phyloP scores from a whole-genome alignment of 2,888 invertebrate species.

The Calliphora vomitoria region DNA sequence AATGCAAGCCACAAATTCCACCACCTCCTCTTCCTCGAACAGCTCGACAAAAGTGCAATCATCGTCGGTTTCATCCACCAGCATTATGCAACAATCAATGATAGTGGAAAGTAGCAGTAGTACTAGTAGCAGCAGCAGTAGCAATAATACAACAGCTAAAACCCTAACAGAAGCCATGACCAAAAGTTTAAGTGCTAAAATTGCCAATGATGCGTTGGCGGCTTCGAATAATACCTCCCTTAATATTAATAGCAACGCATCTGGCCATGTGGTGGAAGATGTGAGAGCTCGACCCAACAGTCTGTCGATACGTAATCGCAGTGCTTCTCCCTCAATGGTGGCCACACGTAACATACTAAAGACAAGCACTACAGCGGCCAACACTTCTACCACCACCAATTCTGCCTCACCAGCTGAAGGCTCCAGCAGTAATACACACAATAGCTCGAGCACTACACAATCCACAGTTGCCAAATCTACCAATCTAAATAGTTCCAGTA shows the following conservation, averaged over 20 bases:
- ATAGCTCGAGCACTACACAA: slow-evolving; percentile 33
- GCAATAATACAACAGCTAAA: slow-evolving; percentile 71
- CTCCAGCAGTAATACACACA: slow-evolving; percentile 51
- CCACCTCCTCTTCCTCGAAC: slow-evolving; percentile 64
- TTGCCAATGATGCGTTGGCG: slow-evolving; percentile 74
- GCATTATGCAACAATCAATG: slow-evolving; percentile 80
- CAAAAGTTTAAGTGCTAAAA: slow-evolving; percentile 75
- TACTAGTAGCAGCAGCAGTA: slow-evolving; percentile 68
- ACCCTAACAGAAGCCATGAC: slow-evolving; percentile 73
- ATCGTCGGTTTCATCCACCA: slow-evolving; percentile 80
- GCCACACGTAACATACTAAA: slow-evolving; percentile 73
- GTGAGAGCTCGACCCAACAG: slow-evolving; percentile 81
- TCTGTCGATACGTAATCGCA: slow-evolving; percentile 82
- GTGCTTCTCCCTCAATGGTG: slow-evolving; percentile 81
- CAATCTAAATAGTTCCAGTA: slow-evolving; percentile 21
- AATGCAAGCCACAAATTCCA: slow-evolving; percentile 42
- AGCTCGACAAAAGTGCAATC: slow-evolving; percentile 80
- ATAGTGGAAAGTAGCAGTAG: slow-evolving; percentile 78
- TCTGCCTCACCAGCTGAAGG: slow-evolving; percentile 75
- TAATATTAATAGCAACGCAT: slow-evolving; percentile 34
- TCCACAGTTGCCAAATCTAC: slow-evolving; percentile 66
- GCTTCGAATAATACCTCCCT: slow-evolving; percentile 65
- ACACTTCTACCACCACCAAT: slow-evolving; percentile 68
- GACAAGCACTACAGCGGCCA: slow-evolving; percentile 53
- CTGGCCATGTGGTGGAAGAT: slow-evolving; percentile 77